These are phyloP conservation scores for Origma solitaria DNA, from an alignment of 2,113 vertebrate genomes.

Conservation along the genomic window DNA sequence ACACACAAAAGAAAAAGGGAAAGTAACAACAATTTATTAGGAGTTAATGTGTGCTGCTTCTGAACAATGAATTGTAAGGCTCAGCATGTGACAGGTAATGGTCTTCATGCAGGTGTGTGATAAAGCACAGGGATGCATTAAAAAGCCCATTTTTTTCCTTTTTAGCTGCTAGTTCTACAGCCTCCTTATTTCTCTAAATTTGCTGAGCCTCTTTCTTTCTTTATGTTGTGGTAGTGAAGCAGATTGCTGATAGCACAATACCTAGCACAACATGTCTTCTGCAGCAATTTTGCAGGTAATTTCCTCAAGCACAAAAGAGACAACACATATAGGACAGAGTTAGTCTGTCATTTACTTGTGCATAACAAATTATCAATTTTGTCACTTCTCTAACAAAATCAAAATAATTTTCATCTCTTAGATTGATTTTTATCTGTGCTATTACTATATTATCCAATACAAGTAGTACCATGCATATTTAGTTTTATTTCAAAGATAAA, in stretches of 20 bases:
- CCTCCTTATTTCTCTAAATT: conserved; percentile 12
- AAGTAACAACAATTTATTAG: background rate
- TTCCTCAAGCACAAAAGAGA: conserved; percentile 49
- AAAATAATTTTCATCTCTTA: conserved; percentile 52
- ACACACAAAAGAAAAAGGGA: background rate
- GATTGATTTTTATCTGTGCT: conserved; percentile 56
- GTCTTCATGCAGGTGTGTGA: background rate
- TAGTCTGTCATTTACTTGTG: conserved; percentile 41
- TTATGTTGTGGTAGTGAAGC: conserved; percentile 25
- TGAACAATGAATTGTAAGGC: background rate
- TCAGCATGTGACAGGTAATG: background rate
- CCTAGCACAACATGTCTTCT: background rate
- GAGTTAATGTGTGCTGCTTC: background rate
- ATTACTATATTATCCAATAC: conserved; percentile 33
- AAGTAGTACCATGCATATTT: conserved; percentile 64
- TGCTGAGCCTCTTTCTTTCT: conserved; percentile 43
- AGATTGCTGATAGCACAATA: conserved; percentile 38
- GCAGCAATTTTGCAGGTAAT: conserved; percentile 45
- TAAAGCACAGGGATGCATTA: background rate
- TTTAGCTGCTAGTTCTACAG: background rate
- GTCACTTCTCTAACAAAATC: conserved; percentile 44
- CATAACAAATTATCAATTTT: conserved; percentile 49
- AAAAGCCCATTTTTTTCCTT: background rate
- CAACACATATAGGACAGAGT: background rate
- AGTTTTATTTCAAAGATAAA: conserved; percentile 67